Base-by-base conservation (phyloP, 2,888 invertebrate genomes). In the Baronia brevicornis region DNA sequence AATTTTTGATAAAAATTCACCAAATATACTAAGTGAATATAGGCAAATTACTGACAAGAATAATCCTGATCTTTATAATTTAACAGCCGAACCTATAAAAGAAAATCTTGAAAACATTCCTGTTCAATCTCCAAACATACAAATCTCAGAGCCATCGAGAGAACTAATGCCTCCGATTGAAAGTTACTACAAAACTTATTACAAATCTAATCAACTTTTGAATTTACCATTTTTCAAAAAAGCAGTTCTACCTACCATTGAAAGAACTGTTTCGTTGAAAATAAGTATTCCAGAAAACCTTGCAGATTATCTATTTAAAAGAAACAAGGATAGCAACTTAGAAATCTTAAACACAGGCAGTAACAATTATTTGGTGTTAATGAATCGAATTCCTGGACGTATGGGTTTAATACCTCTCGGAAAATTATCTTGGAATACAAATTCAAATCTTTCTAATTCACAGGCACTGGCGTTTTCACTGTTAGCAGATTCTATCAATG, bases 381-480 rank as follows among this genome's bases (percentile, higher is more conserved):
- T 71, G 32, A 79, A 82, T 39, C 66, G 72, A 25, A 26, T 58
- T 4, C 42, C 52, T 5, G 59, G 60, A 34, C 49, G 48, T 23
- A 34, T 44, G 12, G 51, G 46, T 23, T 66, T 71, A 30, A 68
- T 74, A 33, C 74, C 80, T 0, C 61, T 82, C n/a, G 79, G 72
- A 4, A 77, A 68, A 54, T 43, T 78, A 26, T 58, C 63, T 14
- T 58, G 58, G 38, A 64, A 66, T 62, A 71, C 74, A 63, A 61
- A 61, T 41, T 50, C 64, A 30, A 72, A 71, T 41, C 50, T 78
- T 72, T 82, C 80, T 62, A 59, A 73, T 82, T 79, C 84, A 65
- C 82, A 82, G 75, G 79, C 75, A 38, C 52, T 82, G 60, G 78
- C 79, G 56, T 75, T 75, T 51, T 78, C 78, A 10, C 64, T 82